phyloP scores from a whole-genome alignment of 1,140 invertebrate genomes.

The Lepidotrigona ventralis region DNA sequence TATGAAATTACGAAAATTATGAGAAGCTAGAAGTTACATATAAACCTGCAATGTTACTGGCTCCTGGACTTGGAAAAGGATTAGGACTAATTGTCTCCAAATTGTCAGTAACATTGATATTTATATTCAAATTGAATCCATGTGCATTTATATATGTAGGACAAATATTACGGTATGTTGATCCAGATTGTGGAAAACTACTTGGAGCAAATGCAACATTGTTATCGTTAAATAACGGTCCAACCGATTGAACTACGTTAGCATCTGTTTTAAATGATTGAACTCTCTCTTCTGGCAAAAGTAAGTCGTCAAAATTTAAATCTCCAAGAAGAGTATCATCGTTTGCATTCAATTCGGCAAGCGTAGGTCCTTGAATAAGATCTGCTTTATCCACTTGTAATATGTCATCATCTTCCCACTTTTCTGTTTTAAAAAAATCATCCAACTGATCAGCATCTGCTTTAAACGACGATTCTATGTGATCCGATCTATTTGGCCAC shows the following conservation, averaged over 20 bases:
- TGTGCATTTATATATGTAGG: slow-evolving; percentile 63
- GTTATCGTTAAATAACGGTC: slow-evolving; percentile 63
- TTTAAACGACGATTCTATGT: slow-evolving; percentile 70
- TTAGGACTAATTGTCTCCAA: slow-evolving; percentile 72
- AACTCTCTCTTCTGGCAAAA: slow-evolving; percentile 85
- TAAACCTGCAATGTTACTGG: slow-evolving; percentile 75
- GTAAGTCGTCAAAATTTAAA: slow-evolving; percentile 91
- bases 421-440: slow-evolving; percentile 83
- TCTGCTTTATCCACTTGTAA: slow-evolving; percentile 94
- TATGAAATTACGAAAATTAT: background rate
- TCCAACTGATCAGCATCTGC: slow-evolving; percentile 71
- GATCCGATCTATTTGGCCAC: slow-evolving; percentile 71
- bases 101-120: slow-evolving; percentile 69
- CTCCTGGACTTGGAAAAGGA: slow-evolving; percentile 73
- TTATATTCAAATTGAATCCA: slow-evolving; percentile 70
- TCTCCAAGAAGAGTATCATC: slow-evolving; percentile 90
- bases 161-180: slow-evolving; percentile 64
- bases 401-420: slow-evolving; percentile 90
- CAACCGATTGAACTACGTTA: slow-evolving; percentile 54
- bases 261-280: slow-evolving; percentile 63
- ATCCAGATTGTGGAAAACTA: slow-evolving; percentile 75
- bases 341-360: slow-evolving; percentile 93
- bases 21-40: slow-evolving; percentile 21
- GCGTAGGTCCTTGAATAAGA: slow-evolving; percentile 89
- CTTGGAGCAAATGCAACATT: slow-evolving; percentile 69